Percentiles rank a stretch among this genome's conserved stretches.
These are phyloP conservation scores for Ptilorrhoa leucosticta DNA, from an alignment of 2,113 vertebrate species.

Conservation along the genomic window DNA sequence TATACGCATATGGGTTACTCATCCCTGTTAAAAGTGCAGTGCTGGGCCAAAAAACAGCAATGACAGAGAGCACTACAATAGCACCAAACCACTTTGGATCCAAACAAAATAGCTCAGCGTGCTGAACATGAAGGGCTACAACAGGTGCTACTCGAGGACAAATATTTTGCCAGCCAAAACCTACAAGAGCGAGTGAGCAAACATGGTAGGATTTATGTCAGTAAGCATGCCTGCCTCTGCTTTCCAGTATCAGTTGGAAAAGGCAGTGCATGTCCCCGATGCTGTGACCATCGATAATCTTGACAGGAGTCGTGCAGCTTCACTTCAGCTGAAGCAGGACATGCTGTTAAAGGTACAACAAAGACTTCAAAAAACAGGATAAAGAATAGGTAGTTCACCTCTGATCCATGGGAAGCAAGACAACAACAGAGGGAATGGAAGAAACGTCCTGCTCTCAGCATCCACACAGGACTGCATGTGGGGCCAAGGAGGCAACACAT, in stretches of 20 bases:
- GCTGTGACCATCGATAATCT: not conserved
- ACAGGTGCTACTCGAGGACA: conserved; percentile 28
- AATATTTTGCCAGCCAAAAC: conserved; percentile 20
- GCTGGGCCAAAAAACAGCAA: not conserved
- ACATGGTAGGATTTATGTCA: not conserved
- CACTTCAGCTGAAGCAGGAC: not conserved
- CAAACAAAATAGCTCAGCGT: not conserved
- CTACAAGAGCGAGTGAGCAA: not conserved
- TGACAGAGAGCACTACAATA: not conserved
- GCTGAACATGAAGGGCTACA: not conserved
- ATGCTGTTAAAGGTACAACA: not conserved
- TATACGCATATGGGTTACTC: not conserved
- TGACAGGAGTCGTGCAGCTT: not conserved
- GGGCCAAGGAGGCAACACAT: not conserved
- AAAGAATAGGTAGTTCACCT: not conserved
- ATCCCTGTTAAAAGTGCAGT: not conserved
- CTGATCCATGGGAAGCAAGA: not conserved
- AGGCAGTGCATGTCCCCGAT: not conserved
- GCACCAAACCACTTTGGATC: not conserved
- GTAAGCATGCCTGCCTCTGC: not conserved
- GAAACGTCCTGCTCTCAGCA: not conserved
- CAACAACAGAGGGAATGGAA: not conserved
- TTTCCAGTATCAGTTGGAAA: not conserved
- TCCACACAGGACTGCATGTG: fast-evolving
- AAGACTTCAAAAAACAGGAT: not conserved